Evolutionary conservation across 2,888 invertebrate genomes (phyloP).

Genomic region (Limenitis camilla): DNA sequence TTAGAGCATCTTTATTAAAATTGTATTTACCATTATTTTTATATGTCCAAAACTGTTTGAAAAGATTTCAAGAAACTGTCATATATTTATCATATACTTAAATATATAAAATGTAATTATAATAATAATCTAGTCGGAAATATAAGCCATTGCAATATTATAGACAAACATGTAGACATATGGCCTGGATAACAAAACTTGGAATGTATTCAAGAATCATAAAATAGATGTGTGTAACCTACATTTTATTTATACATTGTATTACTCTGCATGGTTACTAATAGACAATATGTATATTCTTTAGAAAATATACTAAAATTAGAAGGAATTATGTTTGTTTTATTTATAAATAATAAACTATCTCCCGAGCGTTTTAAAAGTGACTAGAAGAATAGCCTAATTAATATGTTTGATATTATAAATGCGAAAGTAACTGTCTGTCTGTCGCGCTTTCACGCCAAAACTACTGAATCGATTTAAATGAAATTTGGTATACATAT

Average conservation of each 20-base stretch:
- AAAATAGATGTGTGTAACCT: conserved; percentile 18
- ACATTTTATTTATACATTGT: conserved; percentile 31
- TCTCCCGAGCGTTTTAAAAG: not conserved
- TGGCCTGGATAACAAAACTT: conserved; percentile 19
- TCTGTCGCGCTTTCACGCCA: too few species aligned
- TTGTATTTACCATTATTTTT: not conserved
- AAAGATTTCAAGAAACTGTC: conserved; percentile 15
- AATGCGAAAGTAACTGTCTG: too few species aligned
- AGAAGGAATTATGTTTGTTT: conserved; percentile 11
- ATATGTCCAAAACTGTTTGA: conserved; percentile 1
- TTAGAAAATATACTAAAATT: conserved; percentile 49
- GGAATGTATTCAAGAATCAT: conserved; percentile 23
- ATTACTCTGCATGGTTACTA: conserved; percentile 52
- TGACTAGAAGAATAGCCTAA: too few species aligned
- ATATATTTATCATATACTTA: conserved; percentile 46
- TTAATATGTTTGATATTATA: too few species aligned
- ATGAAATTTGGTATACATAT: too few species aligned
- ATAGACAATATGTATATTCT: conserved; percentile 32
- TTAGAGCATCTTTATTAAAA: conserved; percentile 4
- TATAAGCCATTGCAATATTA: conserved; percentile 70
- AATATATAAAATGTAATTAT: conserved; percentile 61
- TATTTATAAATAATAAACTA: conserved; percentile 2
- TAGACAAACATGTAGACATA: conserved; percentile 28
- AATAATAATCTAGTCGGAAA: conserved; percentile 71
- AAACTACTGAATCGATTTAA: too few species aligned